These are phyloP conservation scores for Listronotus bonariensis DNA, from an alignment of 1,140 invertebrate genomes.

Conservation along the genomic window DNA sequence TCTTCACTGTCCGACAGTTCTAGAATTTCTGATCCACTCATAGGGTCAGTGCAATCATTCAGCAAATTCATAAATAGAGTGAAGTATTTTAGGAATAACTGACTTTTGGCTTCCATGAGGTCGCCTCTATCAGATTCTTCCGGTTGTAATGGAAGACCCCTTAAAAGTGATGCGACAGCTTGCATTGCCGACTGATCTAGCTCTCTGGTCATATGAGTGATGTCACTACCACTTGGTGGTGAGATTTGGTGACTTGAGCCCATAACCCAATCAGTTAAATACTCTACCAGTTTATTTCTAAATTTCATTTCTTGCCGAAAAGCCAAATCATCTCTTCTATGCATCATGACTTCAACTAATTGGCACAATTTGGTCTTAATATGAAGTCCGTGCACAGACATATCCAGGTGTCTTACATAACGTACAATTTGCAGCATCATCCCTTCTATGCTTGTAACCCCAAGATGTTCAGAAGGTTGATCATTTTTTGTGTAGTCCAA, in stretches of 20 bases:
- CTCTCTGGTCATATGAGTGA: conserved; percentile 80
- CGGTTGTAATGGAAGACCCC: conserved; percentile 91
- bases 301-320: conserved; percentile 99
- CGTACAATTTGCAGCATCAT: conserved; percentile 96
- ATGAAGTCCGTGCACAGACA: conserved; percentile 89
- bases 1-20: conserved; percentile 68
- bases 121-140: conserved; percentile 97
- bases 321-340: conserved; percentile 88
- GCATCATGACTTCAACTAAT: conserved; percentile 97
- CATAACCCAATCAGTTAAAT: conserved; percentile 97
- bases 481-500: conserved; percentile 80
- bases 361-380: conserved; percentile 97
- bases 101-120: conserved; percentile 97
- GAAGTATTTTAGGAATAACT: conserved; percentile 94
- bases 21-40: conserved; percentile 58
- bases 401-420: conserved; percentile 94
- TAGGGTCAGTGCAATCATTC: conserved; percentile 91
- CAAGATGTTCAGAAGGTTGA: conserved; percentile 83
- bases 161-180: conserved; percentile 89
- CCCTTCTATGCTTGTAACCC: conserved; percentile 93
- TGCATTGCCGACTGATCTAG: conserved; percentile 98
- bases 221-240: conserved; percentile 75
- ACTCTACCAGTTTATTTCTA: conserved; percentile 94
- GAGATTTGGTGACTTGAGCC: conserved; percentile 90
- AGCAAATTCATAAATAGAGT: conserved; percentile 97